Conservation (phyloP, 2,888 invertebrate genomes). For the Aphelenchoides bicaudatus region DNA sequence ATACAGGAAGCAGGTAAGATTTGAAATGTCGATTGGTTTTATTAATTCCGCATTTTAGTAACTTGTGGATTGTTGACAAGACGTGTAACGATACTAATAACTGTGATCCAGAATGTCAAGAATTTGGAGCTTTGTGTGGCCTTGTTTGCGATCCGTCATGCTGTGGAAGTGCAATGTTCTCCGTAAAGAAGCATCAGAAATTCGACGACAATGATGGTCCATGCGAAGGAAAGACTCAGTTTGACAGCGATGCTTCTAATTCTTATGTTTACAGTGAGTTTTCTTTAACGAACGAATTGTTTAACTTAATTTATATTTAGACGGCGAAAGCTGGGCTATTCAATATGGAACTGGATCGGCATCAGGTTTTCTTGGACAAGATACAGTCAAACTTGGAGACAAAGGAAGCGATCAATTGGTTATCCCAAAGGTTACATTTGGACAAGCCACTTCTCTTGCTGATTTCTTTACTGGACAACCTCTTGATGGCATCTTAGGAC, state of each 20-base stretch:
- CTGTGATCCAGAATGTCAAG: neutral
- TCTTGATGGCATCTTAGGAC: constrained; percentile 45
- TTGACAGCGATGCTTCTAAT: neutral
- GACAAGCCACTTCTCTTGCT: constrained; percentile 64
- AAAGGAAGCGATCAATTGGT: constrained; percentile 36
- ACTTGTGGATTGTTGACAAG: constrained; percentile 10
- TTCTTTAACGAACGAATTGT: no score
- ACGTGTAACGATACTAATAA: neutral
- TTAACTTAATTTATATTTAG: no score
- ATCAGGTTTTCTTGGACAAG: constrained; percentile 41
- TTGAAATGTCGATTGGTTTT: neutral
- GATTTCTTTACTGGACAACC: constrained; percentile 64
- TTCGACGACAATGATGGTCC: neutral
- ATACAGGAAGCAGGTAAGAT: no score
- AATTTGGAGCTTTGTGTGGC: no score
- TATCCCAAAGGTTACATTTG: constrained; percentile 63
- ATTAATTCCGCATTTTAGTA: neutral
- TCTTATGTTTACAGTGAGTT: no score
- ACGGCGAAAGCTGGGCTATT: constrained; percentile 38
- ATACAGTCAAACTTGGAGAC: constrained; percentile 42
- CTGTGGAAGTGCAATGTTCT: no score
- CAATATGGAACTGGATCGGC: constrained; percentile 52
- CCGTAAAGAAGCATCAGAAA: constrained; percentile 3
- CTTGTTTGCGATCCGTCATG: no score
- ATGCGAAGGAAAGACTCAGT: constrained; percentile 12